Percentiles rank a stretch among this genome's conserved stretches.
phyloP scores from a whole-genome alignment of 2,113 vertebrate species.

The Leiothrix lutea region DNA sequence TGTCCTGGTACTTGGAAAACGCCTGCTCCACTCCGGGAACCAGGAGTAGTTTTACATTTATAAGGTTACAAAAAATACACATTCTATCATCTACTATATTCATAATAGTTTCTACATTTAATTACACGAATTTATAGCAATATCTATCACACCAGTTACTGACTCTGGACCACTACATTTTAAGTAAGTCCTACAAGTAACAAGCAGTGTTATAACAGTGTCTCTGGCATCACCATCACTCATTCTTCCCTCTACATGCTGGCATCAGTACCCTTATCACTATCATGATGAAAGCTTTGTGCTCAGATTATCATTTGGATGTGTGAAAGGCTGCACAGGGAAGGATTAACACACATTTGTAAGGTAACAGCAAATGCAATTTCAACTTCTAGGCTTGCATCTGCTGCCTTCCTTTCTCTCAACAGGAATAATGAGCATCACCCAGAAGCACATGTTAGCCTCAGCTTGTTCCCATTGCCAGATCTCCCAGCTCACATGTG shows the following conservation, averaged over 20 bases:
- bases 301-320: background rate
- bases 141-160: no score
- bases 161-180: background rate
- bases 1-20: no score
- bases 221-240: background rate
- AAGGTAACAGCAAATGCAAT: slow-evolving; percentile 25
- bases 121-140: no score
- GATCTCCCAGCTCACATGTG: background rate
- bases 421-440: background rate
- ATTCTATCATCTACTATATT: no score
- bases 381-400: background rate
- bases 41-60: no score
- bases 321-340: background rate
- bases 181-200: background rate
- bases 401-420: slow-evolving; percentile 4
- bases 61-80: no score
- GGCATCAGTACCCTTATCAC: background rate
- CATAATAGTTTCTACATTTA: no score
- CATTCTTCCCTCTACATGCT: background rate
- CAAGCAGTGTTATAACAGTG: background rate
- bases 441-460: background rate
- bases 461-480: background rate
- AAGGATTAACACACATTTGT: slow-evolving; percentile 14
- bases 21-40: no score
- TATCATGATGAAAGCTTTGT: background rate